Percentiles rank a stretch among this genome's conserved stretches.
Conservation (phyloP, 2,888 invertebrate genomes). For the Pasiphila rectangulata region DNA sequence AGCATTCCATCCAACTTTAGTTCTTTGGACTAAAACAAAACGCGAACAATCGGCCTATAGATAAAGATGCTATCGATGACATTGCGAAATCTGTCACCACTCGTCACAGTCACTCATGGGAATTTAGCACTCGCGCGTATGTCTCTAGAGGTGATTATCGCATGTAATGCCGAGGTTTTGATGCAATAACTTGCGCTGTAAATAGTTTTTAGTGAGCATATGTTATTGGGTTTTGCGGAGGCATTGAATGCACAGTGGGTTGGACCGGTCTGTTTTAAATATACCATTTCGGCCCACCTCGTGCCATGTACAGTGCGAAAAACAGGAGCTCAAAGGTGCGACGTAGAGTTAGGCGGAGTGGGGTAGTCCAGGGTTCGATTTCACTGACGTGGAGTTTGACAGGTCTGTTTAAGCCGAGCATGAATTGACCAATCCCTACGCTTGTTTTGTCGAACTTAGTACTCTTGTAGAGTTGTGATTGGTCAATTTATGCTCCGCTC, state of each 20-base stretch:
- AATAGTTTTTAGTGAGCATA: constrained; percentile 51
- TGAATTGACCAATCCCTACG: no score
- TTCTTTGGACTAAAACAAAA: constrained; percentile 24
- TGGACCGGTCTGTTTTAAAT: constrained; percentile 43
- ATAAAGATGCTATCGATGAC: constrained; percentile 30
- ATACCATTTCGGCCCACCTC: constrained; percentile 56
- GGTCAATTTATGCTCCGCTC: no score
- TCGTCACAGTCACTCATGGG: neutral
- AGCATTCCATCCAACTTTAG: constrained; percentile 27
- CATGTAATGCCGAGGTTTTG: constrained; percentile 1
- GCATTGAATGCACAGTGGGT: constrained; percentile 66
- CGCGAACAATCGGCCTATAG: constrained; percentile 30
- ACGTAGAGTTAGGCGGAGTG: no score
- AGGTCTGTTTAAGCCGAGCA: no score
- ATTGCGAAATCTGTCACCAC: constrained; percentile 1
- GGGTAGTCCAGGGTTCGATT: no score
- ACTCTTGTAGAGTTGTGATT: no score
- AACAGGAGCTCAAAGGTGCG: no score
- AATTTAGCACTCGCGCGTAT: constrained; percentile 1
- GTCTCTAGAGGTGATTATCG: constrained; percentile 5
- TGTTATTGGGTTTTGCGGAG: constrained; percentile 50
- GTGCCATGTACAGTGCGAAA: constrained; percentile 42
- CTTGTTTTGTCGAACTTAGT: no score
- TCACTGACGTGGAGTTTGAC: no score
- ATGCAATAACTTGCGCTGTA: constrained; percentile 34